Evolutionary conservation across 2,888 invertebrate species (phyloP).

Genomic region (Coleophora flavipennella): DNA sequence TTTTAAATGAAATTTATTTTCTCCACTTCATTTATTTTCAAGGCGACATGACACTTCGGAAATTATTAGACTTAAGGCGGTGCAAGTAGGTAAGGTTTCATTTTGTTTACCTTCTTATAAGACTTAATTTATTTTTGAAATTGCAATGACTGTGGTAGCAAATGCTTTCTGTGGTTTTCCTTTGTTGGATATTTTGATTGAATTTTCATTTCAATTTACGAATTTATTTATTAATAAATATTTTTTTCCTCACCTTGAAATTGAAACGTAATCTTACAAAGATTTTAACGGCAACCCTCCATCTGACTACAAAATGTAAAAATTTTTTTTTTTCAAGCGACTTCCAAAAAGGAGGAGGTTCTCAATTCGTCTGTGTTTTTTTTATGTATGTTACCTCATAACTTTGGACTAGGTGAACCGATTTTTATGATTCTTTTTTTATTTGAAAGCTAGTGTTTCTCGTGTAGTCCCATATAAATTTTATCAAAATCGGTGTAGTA

Average conservation of each 20-base stretch:
- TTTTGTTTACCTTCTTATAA: constrained; percentile 43
- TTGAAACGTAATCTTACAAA: background rate
- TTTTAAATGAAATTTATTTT: constrained; percentile 72
- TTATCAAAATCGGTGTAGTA: no score
- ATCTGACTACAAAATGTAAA: background rate
- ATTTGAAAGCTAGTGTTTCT: no score
- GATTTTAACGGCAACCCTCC: background rate
- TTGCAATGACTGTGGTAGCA: background rate
- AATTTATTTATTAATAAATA: no score
- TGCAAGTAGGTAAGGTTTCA: constrained; percentile 40
- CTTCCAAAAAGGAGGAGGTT: no score
- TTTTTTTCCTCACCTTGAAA: no score
- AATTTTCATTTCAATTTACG: no score
- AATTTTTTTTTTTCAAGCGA: no score
- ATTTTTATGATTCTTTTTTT: no score
- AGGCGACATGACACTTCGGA: constrained; percentile 67
- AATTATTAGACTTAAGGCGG: constrained; percentile 61
- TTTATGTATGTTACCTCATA: no score
- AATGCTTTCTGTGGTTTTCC: constrained; percentile 9
- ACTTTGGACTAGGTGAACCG: no score
- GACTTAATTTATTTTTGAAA: constrained; percentile 18
- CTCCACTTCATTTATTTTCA: constrained; percentile 69
- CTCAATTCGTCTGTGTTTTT: no score
- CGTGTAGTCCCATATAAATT: no score
- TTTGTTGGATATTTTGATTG: constrained; percentile 17